Conservation (phyloP, 2,113 vertebrate genomes). For the Triplophysa tibetana region DNA sequence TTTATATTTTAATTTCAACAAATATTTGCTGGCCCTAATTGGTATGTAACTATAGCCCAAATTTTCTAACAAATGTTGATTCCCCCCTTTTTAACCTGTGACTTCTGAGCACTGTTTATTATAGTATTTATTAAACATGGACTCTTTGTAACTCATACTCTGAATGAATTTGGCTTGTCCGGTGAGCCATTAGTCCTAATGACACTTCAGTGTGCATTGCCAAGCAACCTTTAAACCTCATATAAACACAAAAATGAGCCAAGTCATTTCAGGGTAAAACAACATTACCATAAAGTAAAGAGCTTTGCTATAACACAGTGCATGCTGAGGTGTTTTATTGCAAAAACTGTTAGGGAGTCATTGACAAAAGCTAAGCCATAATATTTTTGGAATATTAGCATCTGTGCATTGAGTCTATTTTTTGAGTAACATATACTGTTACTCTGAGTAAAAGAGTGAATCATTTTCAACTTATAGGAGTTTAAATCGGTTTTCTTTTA, state of each 20-base stretch:
- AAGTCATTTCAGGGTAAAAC: slow-evolving; percentile 2
- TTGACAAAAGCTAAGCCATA: neutral
- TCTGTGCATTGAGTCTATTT: neutral
- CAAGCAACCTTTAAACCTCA: neutral
- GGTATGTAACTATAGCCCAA: neutral
- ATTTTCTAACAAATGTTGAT: neutral
- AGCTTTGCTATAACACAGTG: neutral
- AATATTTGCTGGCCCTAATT: no score
- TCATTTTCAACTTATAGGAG: neutral
- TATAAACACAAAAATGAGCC: neutral
- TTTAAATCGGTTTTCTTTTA: neutral
- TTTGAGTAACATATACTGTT: slow-evolving; percentile 2
- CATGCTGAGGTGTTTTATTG: neutral
- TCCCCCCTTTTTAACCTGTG: neutral
- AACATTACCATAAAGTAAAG: neutral
- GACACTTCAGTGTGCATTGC: slow-evolving; percentile 16
- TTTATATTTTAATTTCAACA: no score
- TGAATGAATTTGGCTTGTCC: slow-evolving; percentile 7
- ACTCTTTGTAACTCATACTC: neutral
- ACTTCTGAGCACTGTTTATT: neutral
- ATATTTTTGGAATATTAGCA: slow-evolving; percentile 1
- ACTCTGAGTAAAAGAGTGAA: neutral
- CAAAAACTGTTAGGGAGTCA: neutral
- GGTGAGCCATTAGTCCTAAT: slow-evolving; percentile 13
- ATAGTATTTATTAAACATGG: neutral